Conservation (phyloP, 2,888 invertebrate species). For the Ecdyonurus torrentis region DNA sequence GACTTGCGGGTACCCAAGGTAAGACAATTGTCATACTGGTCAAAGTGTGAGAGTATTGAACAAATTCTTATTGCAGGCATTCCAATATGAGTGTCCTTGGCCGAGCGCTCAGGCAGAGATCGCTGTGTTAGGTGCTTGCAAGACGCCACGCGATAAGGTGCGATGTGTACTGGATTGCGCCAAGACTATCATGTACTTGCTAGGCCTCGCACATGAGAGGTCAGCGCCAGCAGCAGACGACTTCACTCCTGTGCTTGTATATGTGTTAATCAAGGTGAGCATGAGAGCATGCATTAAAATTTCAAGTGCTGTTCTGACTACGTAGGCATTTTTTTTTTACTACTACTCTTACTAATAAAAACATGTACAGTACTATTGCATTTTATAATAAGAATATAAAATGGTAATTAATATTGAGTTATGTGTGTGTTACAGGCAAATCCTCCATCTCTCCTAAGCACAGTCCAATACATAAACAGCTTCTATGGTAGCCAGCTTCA, state of each 20-base stretch:
- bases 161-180: slow-evolving; percentile 74
- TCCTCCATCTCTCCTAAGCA: slow-evolving; percentile 84
- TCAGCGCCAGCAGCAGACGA: slow-evolving; percentile 83
- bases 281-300: too few species aligned
- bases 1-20: slow-evolving; percentile 62
- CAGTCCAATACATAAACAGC: slow-evolving; percentile 88
- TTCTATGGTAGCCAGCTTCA: slow-evolving; percentile 67
- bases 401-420: not conserved
- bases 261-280: slow-evolving; percentile 90
- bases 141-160: slow-evolving; percentile 76
- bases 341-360: too few species aligned
- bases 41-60: too few species aligned
- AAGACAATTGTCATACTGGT: slow-evolving; percentile 9
- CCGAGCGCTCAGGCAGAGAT: slow-evolving; percentile 85
- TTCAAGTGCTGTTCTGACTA: too few species aligned
- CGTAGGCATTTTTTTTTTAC: too few species aligned
- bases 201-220: slow-evolving; percentile 61
- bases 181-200: slow-evolving; percentile 81
- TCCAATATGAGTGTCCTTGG: slow-evolving; percentile 89
- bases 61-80: too few species aligned
- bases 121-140: slow-evolving; percentile 73
- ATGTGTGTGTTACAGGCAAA: slow-evolving; percentile 56
- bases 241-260: slow-evolving; percentile 89
- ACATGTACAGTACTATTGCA: too few species aligned
- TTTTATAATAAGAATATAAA: not conserved